Base-by-base conservation (phyloP, 2,797 vertebrate genomes). In the Xenops minutus region DNA sequence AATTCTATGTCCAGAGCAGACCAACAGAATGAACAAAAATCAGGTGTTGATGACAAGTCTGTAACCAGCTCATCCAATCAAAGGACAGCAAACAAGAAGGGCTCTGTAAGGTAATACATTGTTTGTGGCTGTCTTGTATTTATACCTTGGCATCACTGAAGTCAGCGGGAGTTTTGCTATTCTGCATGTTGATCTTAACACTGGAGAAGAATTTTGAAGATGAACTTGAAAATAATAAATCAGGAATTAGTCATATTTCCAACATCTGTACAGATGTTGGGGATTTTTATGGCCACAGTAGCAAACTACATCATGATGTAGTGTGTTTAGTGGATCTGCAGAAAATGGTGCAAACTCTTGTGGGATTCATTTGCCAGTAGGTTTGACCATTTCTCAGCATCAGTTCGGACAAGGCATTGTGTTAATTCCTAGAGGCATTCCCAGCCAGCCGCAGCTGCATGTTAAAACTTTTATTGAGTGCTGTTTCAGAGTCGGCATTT, bases 101-200 rank as follows among this genome's bases (percentile, higher is more conserved):
- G 88, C 16, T 32, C 71, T 27, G 49, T 95, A 51, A 97, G 98
- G 98, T 98, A 94, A 94, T 8, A 34, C 18, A 21, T 12, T 26
- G 7, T 43, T 56, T 85, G 22, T 41, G 41, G 32, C 17, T 36
- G 14, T 11, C 24, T 66, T 79, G 64, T 34, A 7, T 23, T 67
- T 71, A 46, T 39, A 34, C 20, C 26, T 20, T 88, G 54, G 43
- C 43, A 37, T 75, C 52, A 41, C 0, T 77, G 43, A 86, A 64
- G 22, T 64, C 30, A 76, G 2, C 21, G 55, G 36, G 37, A 82
- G 54, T 71, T 87, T 67, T 71, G 37, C 46, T 81, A 2, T 46
- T 79, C n/a, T 44, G 7, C 21, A 2, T 61, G 10, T 85, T 75
- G 15, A 36, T 34, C 55, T 88, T 58, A 78, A 36, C 67, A 67